Evolutionary conservation across 2,797 vertebrate species (phyloP), one percentile per base, ranked within the genome.

Genomic region (Tenualosa thibaudeaui): DNA sequence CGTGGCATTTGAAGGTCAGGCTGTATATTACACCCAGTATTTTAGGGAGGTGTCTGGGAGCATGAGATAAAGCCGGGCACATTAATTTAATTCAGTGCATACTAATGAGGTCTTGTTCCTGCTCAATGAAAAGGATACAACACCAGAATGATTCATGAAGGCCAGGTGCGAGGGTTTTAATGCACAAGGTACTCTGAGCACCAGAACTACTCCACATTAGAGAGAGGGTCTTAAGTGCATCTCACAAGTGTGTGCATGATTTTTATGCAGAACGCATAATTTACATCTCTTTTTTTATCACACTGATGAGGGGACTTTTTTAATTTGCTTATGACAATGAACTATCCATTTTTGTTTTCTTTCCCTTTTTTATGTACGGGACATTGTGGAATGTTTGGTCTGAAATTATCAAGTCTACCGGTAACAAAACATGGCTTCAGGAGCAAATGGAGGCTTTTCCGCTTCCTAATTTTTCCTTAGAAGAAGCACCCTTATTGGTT

Each of bases 1-100:
- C 96, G 96, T 98, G 97, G 97, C 97, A 98, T 98, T 98, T 98
- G 97, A 98, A 98, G 97, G 97, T 98, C 97, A 98, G 96, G 96
- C 97, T 96, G 96, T 97, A 98, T 97, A 98, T 98, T 97, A 98
- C 96, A 97, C 97, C 97, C 97, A 97, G 95, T 97, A 97, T 97
- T 97, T 98, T 97, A 97, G 96, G 96, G 96, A 97, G 97, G 96
- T 94, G 97, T 97, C 97, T 97, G 95, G 96, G 97, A 97, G 96
- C 94, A 95, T 95, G 95, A 98, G 97, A 97, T 97, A 97, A 96
- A 96, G 96, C 96, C 96, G 96, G 96, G 96, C 96, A 78, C 95
- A 96, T 96, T 96, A 93, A 96, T 93, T 92, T 94, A 94, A 96
- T 96, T 94, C 93, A 87, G 95, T 94, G 94, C 92, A 94, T 95